Base-by-base conservation (phyloP, 2,888 invertebrate genomes). In the Pyrrhosoma nymphula region DNA sequence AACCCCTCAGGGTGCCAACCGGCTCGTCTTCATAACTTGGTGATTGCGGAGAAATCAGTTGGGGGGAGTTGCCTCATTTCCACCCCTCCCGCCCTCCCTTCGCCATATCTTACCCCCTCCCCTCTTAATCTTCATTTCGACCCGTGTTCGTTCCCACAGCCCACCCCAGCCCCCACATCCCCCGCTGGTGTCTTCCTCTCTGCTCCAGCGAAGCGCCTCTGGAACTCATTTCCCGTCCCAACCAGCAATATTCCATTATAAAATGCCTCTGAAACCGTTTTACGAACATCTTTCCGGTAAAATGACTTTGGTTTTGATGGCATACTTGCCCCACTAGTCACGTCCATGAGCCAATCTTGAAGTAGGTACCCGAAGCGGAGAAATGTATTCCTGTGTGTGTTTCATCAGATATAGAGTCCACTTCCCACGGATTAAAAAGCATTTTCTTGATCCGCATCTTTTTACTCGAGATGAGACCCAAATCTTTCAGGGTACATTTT, bases 241-340 rank as follows among this genome's bases (percentile, higher is more conserved):
- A 82, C 30, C 35, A 82, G 82, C 82, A 35, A 35, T 82, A 82
- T 35, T 82, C 82, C 82, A 82, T 82, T 82, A 82, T 82, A 82
- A 82, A 82, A 82, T 82, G 82, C 82, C 82, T 35, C 82, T 1
- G 82, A 35, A 30, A 30, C 82, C n/a, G 69, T 69, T 82, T 82
- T 82, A 82, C 82, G 82, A 82, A 35, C 60, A 82, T 82, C 82
- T 82, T 82, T 82, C 82, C 82, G 82, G 82, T 82, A 35, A 82
- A 82, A 82, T 35, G 82, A 82, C 82, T 82, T 82, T 16, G 82
- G 82, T 82, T 82, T 82, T 35, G 82, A 82, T 82, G 82, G 82
- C 82, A 82, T 82, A 35, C 35, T 82, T 82, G 35, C 26, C 35
- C 69, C 69, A 69, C 69, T 69, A 69, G 69, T 35, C 82, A 82